phyloP scores from a whole-genome alignment of 2,113 vertebrate species.

The Cebus imitator region DNA sequence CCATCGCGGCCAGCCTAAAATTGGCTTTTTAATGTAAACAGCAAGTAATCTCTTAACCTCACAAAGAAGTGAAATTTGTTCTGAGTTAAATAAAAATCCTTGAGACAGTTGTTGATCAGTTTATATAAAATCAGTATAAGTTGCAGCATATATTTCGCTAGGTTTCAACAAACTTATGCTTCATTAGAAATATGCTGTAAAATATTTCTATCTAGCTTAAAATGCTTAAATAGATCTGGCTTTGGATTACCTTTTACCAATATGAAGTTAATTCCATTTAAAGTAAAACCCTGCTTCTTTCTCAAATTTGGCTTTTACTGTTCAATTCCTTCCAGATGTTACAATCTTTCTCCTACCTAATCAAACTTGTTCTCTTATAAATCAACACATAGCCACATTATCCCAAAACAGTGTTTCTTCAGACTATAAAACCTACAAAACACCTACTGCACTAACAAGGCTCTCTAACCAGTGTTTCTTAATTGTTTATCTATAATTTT shows the following conservation, averaged over 20 bases:
- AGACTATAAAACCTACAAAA: not conserved
- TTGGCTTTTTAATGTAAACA: not conserved
- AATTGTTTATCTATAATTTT: not conserved
- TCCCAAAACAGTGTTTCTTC: not conserved
- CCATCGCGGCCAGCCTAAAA: too few relatives aligned
- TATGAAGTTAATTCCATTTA: constrained; percentile 12
- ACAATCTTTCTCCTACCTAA: not conserved
- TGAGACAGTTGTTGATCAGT: not conserved
- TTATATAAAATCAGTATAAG: not conserved
- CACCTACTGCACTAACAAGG: not conserved
- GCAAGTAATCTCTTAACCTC: not conserved
- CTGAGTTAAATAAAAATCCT: constrained; percentile 17
- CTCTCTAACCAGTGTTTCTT: not conserved
- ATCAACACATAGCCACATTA: not conserved
- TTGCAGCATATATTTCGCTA: not conserved
- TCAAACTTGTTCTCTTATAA: not conserved
- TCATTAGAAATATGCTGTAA: not conserved
- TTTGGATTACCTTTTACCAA: constrained; percentile 9
- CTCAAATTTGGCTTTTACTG: constrained; percentile 13
- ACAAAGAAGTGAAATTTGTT: not conserved
- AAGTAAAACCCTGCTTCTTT: constrained; percentile 28
- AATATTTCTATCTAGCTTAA: constrained; percentile 28
- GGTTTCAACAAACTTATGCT: not conserved
- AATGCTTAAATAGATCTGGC: not conserved
- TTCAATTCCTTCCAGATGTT: not conserved